Conservation (phyloP, 2,888 invertebrate species). For the Drosophila koepferae region DNA sequence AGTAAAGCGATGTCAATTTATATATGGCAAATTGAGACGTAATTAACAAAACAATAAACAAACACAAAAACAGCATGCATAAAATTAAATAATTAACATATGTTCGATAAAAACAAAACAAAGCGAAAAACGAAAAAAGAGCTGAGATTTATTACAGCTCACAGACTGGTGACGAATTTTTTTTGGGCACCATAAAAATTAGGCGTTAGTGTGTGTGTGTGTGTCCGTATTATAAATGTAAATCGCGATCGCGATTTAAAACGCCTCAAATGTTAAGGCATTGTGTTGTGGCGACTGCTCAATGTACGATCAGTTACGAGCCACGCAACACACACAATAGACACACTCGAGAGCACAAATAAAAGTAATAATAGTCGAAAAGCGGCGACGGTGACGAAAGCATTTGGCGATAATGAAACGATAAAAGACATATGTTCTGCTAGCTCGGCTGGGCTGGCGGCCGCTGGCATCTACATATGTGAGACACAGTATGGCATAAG, state of each 20-base stretch:
- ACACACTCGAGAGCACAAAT: slow-evolving; percentile 29
- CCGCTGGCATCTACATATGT: slow-evolving; percentile 12
- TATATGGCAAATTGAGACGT: slow-evolving; percentile 20
- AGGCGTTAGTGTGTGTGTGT: slow-evolving; percentile 2
- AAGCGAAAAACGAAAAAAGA: slow-evolving; percentile 7
- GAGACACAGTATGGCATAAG: slow-evolving; percentile 37
- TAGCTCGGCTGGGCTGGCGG: slow-evolving; percentile 21
- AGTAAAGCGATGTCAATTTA: slow-evolving; percentile 37
- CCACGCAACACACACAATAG: slow-evolving; percentile 55
- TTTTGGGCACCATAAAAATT: slow-evolving; percentile 33
- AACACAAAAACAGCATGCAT: slow-evolving; percentile 6
- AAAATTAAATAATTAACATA: slow-evolving; percentile 58
- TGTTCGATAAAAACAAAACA: slow-evolving; percentile 44
- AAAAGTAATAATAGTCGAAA: slow-evolving; percentile 45
- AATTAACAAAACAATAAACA: slow-evolving; percentile 22
- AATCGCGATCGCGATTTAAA: slow-evolving; percentile 54
- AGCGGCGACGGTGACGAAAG: slow-evolving; percentile 71
- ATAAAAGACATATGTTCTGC: slow-evolving; percentile 66
- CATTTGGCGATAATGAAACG: slow-evolving; percentile 74
- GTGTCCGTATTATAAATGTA: slow-evolving; percentile 19
- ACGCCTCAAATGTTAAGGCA: slow-evolving; percentile 53
- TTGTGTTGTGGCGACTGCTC: slow-evolving; percentile 56
- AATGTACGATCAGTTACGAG: slow-evolving; percentile 57
- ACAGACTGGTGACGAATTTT: slow-evolving; percentile 46
- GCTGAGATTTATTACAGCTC: slow-evolving; percentile 53